A percentile compares a stretch with the other conserved stretches of the same genome.
These are phyloP conservation scores for Andrena praecox DNA, from an alignment of 2,888 invertebrate species.

Conservation along the genomic window DNA sequence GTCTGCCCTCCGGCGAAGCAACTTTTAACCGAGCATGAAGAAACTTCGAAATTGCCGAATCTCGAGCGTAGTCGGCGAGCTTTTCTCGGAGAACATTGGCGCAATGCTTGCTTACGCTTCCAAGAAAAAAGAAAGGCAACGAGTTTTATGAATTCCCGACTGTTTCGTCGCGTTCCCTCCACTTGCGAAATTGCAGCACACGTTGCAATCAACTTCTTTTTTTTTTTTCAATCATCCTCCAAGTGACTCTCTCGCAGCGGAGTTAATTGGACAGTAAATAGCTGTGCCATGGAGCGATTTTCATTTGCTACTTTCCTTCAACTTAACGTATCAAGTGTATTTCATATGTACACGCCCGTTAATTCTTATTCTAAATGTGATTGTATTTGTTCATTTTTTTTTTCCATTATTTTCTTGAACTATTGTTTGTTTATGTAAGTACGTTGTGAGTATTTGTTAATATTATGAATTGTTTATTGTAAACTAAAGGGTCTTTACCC, in stretches of 20 bases:
- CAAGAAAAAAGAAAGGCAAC: not conserved
- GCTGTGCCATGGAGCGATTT: not conserved
- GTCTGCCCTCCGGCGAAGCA: slow-evolving; percentile 2
- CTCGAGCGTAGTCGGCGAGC: slow-evolving; percentile 27
- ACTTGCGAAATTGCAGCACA: not conserved
- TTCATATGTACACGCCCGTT: no score
- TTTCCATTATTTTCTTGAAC: no score
- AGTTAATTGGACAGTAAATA: not conserved
- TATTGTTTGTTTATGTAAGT: no score
- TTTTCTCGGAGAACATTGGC: slow-evolving; percentile 17
- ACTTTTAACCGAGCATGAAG: slow-evolving; percentile 9
- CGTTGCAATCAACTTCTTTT: slow-evolving; percentile 5
- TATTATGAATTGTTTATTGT: no score
- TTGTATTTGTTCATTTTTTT: no score
- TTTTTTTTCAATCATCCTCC: not conserved
- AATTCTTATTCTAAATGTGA: no score
- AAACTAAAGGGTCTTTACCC: no score
- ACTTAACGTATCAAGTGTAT: no score
- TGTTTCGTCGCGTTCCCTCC: slow-evolving; percentile 2
- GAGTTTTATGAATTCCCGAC: slow-evolving; percentile 47
- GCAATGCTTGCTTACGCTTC: not conserved
- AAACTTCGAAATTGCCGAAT: slow-evolving; percentile 44
- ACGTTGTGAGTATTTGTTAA: no score
- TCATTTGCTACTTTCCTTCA: no score
- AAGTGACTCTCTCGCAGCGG: not conserved